Conservation (phyloP, 2,113 vertebrate species). For the Nothocercus julius region DNA sequence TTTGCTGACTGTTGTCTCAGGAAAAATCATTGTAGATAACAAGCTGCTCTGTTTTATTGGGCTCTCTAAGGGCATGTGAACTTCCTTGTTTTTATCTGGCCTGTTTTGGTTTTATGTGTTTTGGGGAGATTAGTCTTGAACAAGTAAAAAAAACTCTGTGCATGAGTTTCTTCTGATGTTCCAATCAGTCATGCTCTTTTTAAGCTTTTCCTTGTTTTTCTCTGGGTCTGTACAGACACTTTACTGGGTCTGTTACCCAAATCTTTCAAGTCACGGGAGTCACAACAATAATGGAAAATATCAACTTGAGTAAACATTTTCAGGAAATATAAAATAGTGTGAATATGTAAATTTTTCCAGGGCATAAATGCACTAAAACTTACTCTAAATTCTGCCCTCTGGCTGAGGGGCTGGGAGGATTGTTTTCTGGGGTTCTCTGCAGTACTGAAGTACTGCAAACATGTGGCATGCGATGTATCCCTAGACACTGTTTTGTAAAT, state of each 20-base stretch:
- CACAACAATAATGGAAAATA: conserved; percentile 1
- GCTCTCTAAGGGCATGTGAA: background rate
- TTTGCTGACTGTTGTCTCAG: conserved; percentile 30
- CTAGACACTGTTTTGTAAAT: background rate
- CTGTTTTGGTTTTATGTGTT: background rate
- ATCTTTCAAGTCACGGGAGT: background rate
- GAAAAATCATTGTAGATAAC: conserved; percentile 15
- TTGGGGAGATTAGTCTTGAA: background rate
- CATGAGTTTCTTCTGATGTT: background rate
- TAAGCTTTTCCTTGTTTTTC: background rate
- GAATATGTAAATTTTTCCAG: background rate
- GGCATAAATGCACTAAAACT: background rate
- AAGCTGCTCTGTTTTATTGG: background rate
- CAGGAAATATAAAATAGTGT: background rate
- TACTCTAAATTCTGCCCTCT: background rate
- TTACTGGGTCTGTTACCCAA: background rate
- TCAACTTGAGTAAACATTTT: background rate
- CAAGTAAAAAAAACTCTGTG: background rate
- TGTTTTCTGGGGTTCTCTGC: background rate
- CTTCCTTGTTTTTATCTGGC: background rate
- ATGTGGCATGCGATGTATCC: background rate
- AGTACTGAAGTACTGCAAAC: background rate
- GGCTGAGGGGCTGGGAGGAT: background rate
- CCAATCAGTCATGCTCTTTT: background rate
- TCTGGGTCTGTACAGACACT: background rate